phyloP scores from a whole-genome alignment of 64 coral and sea anemone species.

The Stichodactyla helianthus region DNA sequence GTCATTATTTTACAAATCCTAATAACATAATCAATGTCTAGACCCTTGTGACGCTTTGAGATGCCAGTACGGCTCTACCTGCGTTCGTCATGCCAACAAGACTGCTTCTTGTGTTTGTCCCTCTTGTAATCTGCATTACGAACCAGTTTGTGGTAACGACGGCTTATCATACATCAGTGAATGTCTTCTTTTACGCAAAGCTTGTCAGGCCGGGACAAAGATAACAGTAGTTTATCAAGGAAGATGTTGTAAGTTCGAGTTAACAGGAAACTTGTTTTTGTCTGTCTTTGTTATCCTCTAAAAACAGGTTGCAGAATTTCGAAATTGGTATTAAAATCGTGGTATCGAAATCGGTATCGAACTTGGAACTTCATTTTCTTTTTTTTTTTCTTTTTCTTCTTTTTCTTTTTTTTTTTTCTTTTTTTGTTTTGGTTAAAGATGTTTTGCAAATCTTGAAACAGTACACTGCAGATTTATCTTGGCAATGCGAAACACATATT shows the following conservation, averaged over 20 bases:
- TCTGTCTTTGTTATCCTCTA: no score
- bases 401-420: no score
- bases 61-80: constrained; percentile 41
- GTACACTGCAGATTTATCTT: no score
- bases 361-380: no score
- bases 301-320: no score
- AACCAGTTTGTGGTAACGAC: constrained; percentile 51
- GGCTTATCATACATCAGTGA: constrained; percentile 39
- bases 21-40: not conserved
- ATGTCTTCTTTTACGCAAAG: constrained; percentile 28
- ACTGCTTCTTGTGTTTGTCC: constrained; percentile 51
- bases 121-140: constrained; percentile 11
- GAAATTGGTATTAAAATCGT: no score
- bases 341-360: no score
- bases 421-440: no score
- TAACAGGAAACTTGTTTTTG: not conserved
- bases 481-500: no score
- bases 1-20: no score
- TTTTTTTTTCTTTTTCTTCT: no score
- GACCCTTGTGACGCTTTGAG: constrained; percentile 43
- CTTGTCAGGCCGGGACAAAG: constrained; percentile 5
- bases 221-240: constrained; percentile 23
- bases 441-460: no score
- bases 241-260: constrained; percentile 30
- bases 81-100: constrained; percentile 24